Conservation (phyloP, 1,140 invertebrate species). For the Bombus pascuorum region DNA sequence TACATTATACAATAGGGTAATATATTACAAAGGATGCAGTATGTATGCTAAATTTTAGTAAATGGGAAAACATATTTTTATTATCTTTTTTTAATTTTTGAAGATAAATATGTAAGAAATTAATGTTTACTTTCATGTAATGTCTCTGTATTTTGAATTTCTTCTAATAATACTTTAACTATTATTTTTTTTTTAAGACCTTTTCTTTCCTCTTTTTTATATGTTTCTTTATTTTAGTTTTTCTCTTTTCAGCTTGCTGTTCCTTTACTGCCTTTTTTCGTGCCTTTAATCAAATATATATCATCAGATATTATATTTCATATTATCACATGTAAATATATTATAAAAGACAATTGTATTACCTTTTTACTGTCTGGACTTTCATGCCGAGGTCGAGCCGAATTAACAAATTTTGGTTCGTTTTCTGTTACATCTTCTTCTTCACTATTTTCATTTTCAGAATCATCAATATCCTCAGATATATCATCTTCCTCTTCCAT, state of each 20-base stretch:
- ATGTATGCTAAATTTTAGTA: background rate
- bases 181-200: slow-evolving; percentile 71
- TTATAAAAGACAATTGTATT: background rate
- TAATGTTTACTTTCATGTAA: background rate
- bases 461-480: slow-evolving; percentile 61
- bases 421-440: slow-evolving; percentile 79
- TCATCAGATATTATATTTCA: background rate
- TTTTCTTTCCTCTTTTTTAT: slow-evolving; percentile 96
- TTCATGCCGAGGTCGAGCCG: slow-evolving; percentile 92
- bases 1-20: background rate
- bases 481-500: slow-evolving; percentile 81
- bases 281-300: slow-evolving; percentile 79
- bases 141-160: background rate
- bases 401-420: slow-evolving; percentile 86
- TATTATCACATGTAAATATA: background rate
- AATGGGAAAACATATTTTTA: slow-evolving; percentile 9
- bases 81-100: background rate
- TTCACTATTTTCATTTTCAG: slow-evolving; percentile 79
- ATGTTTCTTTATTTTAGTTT: slow-evolving; percentile 97
- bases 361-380: slow-evolving; percentile 93
- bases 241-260: slow-evolving; percentile 94
- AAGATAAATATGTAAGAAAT: background rate
- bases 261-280: slow-evolving; percentile 94
- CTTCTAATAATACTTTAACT: background rate
- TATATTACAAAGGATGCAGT: too few species aligned